Conservation (phyloP, 2,113 vertebrate species). For the Chitala chitala region DNA sequence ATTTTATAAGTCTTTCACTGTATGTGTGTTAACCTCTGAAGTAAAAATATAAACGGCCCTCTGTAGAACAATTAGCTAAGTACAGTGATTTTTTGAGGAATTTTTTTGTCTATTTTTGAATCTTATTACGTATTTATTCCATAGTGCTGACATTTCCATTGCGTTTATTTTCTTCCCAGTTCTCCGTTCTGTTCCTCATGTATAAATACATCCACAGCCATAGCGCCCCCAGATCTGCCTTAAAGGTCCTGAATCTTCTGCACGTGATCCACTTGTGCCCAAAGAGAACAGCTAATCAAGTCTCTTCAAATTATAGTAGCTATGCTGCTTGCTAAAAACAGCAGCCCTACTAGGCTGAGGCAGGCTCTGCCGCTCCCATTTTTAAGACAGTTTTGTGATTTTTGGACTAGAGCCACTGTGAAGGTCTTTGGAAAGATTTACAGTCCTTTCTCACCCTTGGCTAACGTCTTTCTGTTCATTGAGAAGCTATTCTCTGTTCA, state of each 20-base stretch:
- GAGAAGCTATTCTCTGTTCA: background rate
- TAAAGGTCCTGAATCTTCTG: background rate
- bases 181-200: background rate
- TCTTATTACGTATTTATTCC: background rate
- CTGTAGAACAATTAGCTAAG: background rate
- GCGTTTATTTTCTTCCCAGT: background rate
- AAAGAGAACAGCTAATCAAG: background rate
- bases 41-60: too few relatives aligned
- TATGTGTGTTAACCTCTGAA: too few relatives aligned
- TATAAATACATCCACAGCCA: background rate
- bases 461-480: conserved; percentile 2
- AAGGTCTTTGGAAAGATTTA: conserved; percentile 14
- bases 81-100: background rate
- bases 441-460: background rate
- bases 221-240: background rate
- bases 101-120: too few relatives aligned
- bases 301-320: background rate
- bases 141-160: conserved; percentile 4
- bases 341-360: background rate
- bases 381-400: background rate
- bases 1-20: too few relatives aligned
- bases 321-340: background rate
- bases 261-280: background rate
- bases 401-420: conserved; percentile 10
- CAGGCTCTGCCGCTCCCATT: background rate